phyloP scores from a whole-genome alignment of 2,113 vertebrate genomes.

The Microcebus murinus region DNA sequence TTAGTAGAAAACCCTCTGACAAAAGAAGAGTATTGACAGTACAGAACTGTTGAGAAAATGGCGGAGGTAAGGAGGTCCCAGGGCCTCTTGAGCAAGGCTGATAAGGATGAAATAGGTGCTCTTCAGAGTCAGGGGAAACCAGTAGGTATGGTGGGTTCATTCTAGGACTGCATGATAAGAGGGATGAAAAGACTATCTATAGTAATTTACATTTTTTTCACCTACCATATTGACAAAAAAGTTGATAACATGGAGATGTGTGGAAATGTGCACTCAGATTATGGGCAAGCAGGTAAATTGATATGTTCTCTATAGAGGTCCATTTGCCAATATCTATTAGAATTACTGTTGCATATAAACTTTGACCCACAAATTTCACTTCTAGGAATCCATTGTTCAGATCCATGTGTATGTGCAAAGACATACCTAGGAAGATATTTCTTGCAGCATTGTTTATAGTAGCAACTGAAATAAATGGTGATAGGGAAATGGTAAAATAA shows the following conservation, averaged over 20 bases:
- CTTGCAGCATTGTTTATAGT: neutral
- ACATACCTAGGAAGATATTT: neutral
- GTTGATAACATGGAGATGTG: neutral
- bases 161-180: neutral
- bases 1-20: neutral
- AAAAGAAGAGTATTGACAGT: neutral
- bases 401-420: neutral
- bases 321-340: neutral
- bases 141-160: neutral
- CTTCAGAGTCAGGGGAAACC: neutral
- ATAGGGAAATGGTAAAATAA: slow-evolving; percentile 3
- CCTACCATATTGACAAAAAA: neutral
- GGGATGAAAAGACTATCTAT: neutral
- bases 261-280: neutral
- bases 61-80: neutral
- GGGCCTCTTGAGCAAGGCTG: neutral
- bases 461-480: neutral
- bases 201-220: neutral
- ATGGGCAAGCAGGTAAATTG: neutral
- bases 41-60: neutral
- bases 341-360: neutral
- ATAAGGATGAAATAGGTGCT: neutral
- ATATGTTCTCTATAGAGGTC: neutral
- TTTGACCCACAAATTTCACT: neutral
- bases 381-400: neutral